A percentile compares a stretch with the other conserved stretches of the same genome.
Conservation (phyloP, 2,888 invertebrate genomes). For the Acanthosepion lycidas region DNA sequence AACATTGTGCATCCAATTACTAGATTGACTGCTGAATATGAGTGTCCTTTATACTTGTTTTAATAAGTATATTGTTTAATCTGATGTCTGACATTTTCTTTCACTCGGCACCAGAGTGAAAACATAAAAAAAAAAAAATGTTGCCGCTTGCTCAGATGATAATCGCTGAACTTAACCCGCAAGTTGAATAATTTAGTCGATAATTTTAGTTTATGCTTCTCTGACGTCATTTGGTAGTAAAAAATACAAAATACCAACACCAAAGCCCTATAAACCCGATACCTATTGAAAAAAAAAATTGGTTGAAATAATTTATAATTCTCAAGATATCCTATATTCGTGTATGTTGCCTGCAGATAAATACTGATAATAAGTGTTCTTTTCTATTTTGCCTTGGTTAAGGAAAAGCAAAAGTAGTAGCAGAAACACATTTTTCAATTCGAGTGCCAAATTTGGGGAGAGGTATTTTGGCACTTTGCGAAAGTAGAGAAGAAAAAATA, state of each 20-base stretch:
- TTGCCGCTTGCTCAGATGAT: too few species aligned
- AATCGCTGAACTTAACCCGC: neutral
- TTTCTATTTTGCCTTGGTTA: neutral
- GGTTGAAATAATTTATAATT: neutral
- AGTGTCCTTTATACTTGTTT: too few species aligned
- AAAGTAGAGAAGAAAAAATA: neutral
- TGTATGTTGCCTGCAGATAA: neutral
- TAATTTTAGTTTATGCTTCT: neutral
- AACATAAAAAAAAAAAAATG: neutral
- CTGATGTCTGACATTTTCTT: neutral
- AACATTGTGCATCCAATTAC: too few species aligned
- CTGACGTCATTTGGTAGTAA: neutral
- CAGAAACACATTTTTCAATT: constrained; percentile 23
- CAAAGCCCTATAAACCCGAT: neutral
- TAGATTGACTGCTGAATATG: too few species aligned
- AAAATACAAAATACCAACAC: neutral
- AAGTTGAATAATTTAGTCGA: constrained; percentile 1
- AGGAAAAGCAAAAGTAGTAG: neutral
- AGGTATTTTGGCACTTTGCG: neutral
- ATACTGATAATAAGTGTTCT: neutral
- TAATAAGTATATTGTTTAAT: too few species aligned
- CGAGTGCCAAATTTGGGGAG: constrained; percentile 20
- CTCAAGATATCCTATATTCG: constrained; percentile 33
- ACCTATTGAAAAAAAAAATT: neutral
- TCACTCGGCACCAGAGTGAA: neutral